Base-by-base conservation (phyloP, 2,888 invertebrate species). In the Sesamia inferens region DNA sequence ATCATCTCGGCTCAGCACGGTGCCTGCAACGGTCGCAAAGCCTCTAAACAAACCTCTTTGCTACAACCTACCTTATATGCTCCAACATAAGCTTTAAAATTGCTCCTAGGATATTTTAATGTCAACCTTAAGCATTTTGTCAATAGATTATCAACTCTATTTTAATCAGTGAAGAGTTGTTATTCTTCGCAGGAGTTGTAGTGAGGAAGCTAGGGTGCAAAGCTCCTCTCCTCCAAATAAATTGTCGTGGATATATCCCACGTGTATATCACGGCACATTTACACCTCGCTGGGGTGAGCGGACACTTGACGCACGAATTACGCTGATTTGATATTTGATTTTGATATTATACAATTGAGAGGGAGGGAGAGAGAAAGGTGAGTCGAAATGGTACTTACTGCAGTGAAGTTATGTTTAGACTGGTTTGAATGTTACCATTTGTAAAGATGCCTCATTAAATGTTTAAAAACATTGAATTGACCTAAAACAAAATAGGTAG, bases 221-320 rank as follows among this genome's bases (percentile, higher is more conserved):
- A 88, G 87, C 87, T 88, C 87, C 76, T 88, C 84, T 85, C 86
- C 88, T 91, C 88, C 86, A 91, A 92, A 94, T 94, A 94, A 94
- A 94, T 94, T 94, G 94, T 94, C 94, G 89, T 91, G 92, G 91
- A 93, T 93, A 92, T 90, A 93, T 92, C 92, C 90, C 90, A 86
- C 89, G 90, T 90, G 93, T 94, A 94, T 94, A 93, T 94, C 92
- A 93, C 92, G 90, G 87, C 86, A 91, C 93, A 90, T 94, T 94
- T 93, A 94, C 94, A 93, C 94, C 93, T 93, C 79, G 66, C 22
- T 82, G 88, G 85, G 92, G 78, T 71, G 72, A 82, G 70, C 91
- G 91, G 79, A 89, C 87, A 94, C 88, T 85, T 81, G 69, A 71
- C n/a, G 54, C 31, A 47, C 64, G 62, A 65, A 62, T 69, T 71